A percentile compares a stretch with the other conserved stretches of the same genome.
These are phyloP conservation scores for Anomalospiza imberbis DNA, from an alignment of 2,797 vertebrate genomes.

Conservation along the genomic window DNA sequence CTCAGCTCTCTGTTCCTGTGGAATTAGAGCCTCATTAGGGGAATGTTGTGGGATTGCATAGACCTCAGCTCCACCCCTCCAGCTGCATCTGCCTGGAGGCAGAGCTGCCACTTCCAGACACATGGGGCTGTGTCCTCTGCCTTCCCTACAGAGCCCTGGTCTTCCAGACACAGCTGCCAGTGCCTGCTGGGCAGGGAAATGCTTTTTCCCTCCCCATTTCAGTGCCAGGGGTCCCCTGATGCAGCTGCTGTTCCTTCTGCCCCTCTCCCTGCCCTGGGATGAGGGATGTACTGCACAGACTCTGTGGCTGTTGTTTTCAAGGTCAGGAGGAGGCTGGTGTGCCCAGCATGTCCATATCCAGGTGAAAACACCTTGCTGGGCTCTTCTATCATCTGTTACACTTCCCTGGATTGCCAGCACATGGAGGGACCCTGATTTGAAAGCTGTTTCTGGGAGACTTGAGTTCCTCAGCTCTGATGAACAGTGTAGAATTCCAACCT, in stretches of 20 bases:
- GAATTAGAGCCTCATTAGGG: neutral
- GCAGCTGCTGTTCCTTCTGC: neutral
- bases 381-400: neutral
- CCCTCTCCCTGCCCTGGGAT: neutral
- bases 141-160: neutral
- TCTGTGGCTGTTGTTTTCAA: neutral
- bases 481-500: neutral
- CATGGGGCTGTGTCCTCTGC: neutral
- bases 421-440: neutral
- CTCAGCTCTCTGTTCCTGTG: neutral
- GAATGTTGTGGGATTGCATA: neutral
- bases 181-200: neutral
- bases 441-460: neutral
- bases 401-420: neutral
- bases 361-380: neutral
- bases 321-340: neutral
- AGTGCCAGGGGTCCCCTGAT: neutral
- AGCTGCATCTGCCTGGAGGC: neutral
- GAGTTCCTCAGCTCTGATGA: neutral
- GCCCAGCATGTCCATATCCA: neutral
- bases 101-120: neutral
- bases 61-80: constrained; percentile 2
- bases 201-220: neutral
- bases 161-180: accelerated
- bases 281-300: neutral